Percentiles rank a stretch among this genome's conserved stretches.
Conservation (phyloP, 2,797 vertebrate genomes). For the Oreonectes daqikongensis region DNA sequence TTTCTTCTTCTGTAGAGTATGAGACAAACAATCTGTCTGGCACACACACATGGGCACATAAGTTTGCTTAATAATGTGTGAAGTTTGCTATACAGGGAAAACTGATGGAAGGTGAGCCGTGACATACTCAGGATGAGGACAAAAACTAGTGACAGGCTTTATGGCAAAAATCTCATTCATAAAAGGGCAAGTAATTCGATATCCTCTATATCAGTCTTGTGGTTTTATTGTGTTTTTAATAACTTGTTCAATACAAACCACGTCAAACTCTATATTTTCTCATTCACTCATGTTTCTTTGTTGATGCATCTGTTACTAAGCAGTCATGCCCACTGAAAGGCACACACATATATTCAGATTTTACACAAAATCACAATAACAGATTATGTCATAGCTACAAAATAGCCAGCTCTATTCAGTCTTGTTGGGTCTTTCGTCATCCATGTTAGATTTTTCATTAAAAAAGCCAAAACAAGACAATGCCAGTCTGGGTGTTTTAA, state of each 20-base stretch:
- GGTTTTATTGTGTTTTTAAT: neutral
- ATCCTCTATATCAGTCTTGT: neutral
- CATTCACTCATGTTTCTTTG: neutral
- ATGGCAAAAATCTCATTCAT: neutral
- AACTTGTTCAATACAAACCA: neutral
- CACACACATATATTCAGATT: neutral
- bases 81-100: constrained; percentile 36
- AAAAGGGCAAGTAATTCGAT: neutral
- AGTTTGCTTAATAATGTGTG: constrained; percentile 49
- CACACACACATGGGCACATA: neutral
- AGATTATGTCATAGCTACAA: neutral
- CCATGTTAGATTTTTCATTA: constrained; percentile 4
- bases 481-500: neutral
- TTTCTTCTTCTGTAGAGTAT: constrained; percentile 16
- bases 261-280: neutral
- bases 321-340: neutral
- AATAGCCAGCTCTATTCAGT: neutral
- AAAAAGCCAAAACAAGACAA: neutral
- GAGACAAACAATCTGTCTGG: constrained; percentile 39
- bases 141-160: neutral
- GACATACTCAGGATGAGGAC: neutral
- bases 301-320: neutral
- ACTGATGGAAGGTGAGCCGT: neutral
- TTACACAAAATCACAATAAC: neutral
- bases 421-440: neutral